Evolutionary conservation across 1,140 invertebrate genomes (phyloP), one percentile per base, ranked within the genome.

Genomic region (Dendroctonus valens): DNA sequence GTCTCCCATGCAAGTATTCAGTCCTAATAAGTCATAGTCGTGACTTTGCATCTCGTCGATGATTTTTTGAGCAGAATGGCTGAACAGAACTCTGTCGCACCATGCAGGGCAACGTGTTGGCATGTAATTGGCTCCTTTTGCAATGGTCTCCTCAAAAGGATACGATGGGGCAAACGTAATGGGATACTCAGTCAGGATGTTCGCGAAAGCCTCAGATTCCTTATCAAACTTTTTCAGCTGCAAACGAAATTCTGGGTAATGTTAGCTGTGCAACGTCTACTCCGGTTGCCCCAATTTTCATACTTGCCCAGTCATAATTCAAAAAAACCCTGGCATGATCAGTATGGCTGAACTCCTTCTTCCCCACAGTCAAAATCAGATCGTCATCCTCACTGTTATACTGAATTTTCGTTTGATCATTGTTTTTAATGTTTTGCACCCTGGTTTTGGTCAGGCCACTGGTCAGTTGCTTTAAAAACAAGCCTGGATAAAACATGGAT

Each of bases 61-160:
- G 41, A 83, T 77, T 71, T 79, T 75, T 70, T 79, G 79, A 38
- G 77, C 91, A 59, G 84, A 83, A 59, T 89, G 85, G 72, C 88
- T 93, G 50, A 97, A 81, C 26, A 99, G 78, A 49, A 99, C 87
- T 60, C 97, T 83, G 81, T 99, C 97, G 78, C 97, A 99, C 96
- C 96, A 99, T 0, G 94, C 87, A 3, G 96, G 97, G 79, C 96
- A 97, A 72, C 95, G 84, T 0, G 96, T 98, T 74, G 92, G 91
- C 94, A 98, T 97, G 75, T 97, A 98, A 71, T 87, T 87, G 6
- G 85, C 84, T n/a, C 87, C 89, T 69, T 90, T 85, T 53, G 86
- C 84, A 6, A 91, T 80, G 74, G 97, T 90, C 79, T 99, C 96
- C 77, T 93, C 91, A 80, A 95, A 99, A 0, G 96, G 96, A 81